Evolutionary conservation across 2,797 vertebrate genomes (phyloP).

Genomic region (Halcyon chelicuti): DNA sequence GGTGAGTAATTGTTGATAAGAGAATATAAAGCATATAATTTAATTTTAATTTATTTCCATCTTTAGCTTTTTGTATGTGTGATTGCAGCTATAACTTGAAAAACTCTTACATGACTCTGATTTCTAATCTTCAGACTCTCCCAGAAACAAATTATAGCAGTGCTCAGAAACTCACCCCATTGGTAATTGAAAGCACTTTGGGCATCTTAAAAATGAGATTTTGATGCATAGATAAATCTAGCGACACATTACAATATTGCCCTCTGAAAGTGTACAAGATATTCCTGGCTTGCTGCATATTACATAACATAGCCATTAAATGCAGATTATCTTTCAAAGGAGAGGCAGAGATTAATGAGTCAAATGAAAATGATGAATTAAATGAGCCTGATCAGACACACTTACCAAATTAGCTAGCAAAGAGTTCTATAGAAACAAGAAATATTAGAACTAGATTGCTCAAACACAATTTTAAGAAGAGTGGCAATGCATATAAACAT

Average conservation of each 20-base stretch:
- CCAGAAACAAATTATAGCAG: slow-evolving; percentile 12
- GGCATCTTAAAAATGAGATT: slow-evolving; percentile 64
- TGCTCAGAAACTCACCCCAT: slow-evolving; percentile 29
- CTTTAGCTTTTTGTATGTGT: not conserved
- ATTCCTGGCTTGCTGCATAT: slow-evolving; percentile 68
- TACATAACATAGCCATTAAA: slow-evolving; percentile 73
- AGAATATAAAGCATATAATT: slow-evolving; percentile 25
- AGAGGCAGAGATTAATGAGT: slow-evolving; percentile 78
- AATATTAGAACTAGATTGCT: slow-evolving; percentile 64
- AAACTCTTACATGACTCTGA: not conserved
- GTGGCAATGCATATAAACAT: slow-evolving; percentile 43
- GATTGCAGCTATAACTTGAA: not conserved
- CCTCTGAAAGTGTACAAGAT: slow-evolving; percentile 44
- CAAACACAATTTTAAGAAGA: slow-evolving; percentile 59
- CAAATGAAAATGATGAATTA: slow-evolving; percentile 74
- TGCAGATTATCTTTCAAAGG: slow-evolving; percentile 75
- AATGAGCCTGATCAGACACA: slow-evolving; percentile 65
- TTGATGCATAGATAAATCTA: slow-evolving; percentile 63
- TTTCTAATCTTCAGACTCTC: slow-evolving; percentile 29
- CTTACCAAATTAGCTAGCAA: slow-evolving; percentile 65
- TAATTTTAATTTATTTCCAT: slow-evolving; percentile 42
- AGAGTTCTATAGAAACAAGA: slow-evolving; percentile 58
- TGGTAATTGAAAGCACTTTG: slow-evolving; percentile 65
- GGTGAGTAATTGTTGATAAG: slow-evolving; percentile 7
- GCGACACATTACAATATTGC: slow-evolving; percentile 29